Evolutionary conservation across 2,797 vertebrate genomes (phyloP), one percentile per base, ranked within the genome.

Genomic region (Botia kubotai): DNA sequence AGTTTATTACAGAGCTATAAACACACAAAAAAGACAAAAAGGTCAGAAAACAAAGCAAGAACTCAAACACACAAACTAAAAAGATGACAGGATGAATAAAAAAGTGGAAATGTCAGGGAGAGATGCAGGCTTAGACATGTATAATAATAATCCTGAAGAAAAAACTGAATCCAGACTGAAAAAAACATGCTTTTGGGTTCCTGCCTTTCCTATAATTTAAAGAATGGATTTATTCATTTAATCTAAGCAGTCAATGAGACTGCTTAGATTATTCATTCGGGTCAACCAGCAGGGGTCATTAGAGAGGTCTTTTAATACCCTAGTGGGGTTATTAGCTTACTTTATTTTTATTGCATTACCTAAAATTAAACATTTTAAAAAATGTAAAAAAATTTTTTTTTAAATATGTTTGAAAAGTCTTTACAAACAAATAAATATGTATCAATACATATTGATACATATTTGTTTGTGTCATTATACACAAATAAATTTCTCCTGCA

Each of bases 1-100:
- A 82, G 85, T 84, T 94, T 93, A 94, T 93, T 94, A 52, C 72
- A 81, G 75, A 88, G 82, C 87, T 21, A 87, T 86, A 87, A 88
- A 88, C 89, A 87, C 23, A 80, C 72, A 77, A 80, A 77, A 85
- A 70, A 88, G 26, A 14, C 12, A 62, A 87, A 75, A 29, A 55
- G 58, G 50, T 17, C 67, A 2, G 52, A 67, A 63, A 74, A 81
- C 8, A 53, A 48, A 77, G 23, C 14, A 33, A 85, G 39, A 57
- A 26, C 10, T 21, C 6, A 72, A 53, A 60, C 50, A 90, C 17
- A 86, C 58, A 84, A 82, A 77, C 7, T 81, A 33, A 81, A 81
- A 85, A 39, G 43, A 70, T 71, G 33, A 23, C 70, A 84, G 81
- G 67, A 72, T 75, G 68, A 80, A 84, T 14, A 55, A 88, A n/a